Percentiles rank a stretch among this genome's conserved stretches.
phyloP scores from a whole-genome alignment of 2,888 invertebrate genomes.

The Norana najaformis region DNA sequence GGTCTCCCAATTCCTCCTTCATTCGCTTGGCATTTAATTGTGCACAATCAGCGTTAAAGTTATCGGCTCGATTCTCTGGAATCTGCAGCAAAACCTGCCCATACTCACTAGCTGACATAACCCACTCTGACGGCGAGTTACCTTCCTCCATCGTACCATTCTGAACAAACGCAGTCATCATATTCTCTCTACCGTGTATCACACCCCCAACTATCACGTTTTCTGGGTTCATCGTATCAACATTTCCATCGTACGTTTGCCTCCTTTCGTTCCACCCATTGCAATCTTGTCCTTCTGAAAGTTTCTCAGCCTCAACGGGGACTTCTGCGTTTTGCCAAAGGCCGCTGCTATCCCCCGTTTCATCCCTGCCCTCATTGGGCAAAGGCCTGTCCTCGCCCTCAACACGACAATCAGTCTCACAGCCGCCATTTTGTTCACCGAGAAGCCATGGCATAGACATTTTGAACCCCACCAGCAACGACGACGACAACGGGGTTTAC shows the following conservation, averaged over 20 bases:
- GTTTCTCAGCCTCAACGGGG: not conserved
- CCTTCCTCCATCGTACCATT: not conserved
- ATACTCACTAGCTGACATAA: not conserved
- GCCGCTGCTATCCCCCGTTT: not conserved
- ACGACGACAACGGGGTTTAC: not conserved
- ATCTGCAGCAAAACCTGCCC: not conserved
- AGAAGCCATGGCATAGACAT: conserved; percentile 6
- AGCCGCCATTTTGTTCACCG: not conserved
- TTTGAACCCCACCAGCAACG: not conserved
- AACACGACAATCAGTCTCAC: not conserved
- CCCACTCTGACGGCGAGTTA: not conserved
- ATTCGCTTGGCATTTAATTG: not conserved
- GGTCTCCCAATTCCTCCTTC: not conserved
- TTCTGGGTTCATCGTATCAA: not conserved
- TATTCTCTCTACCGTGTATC: not conserved
- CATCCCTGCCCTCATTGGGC: not conserved
- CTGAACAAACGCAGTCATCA: not conserved
- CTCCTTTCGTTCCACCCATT: not conserved
- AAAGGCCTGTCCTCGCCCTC: not conserved
- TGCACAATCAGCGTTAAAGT: not conserved
- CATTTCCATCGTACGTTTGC: not conserved
- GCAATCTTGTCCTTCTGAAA: not conserved
- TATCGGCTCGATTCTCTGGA: not conserved
- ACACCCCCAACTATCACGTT: not conserved
- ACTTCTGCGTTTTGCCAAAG: not conserved